Base-by-base conservation (phyloP, 2,113 vertebrate species). In the Bubalus kerabau region DNA sequence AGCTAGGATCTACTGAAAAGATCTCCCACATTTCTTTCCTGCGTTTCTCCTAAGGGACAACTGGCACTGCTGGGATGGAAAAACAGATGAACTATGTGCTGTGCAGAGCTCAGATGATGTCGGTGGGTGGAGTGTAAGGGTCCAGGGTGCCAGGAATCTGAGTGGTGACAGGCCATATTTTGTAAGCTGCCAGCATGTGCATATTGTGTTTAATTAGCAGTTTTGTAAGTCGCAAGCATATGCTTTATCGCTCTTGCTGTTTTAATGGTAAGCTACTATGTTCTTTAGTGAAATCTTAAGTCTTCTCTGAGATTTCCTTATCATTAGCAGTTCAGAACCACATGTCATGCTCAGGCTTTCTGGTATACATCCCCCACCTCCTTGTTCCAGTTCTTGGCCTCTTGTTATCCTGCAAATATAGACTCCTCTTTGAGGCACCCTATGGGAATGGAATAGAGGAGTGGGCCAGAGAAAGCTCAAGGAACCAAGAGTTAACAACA, bases 171-270 rank as follows among this genome's bases (percentile, higher is more conserved):
- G 97, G 98, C 94, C 96, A 98, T 97, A 98, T 98, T 98, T 98
- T 97, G 98, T 98, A 97, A 98, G 97, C 98, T 98, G 98, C 98
- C 98, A 96, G 95, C 98, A 98, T 97, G 94, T 28, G 50, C 98
- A 97, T 98, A 98, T 98, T 98, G 98, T 98, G 98, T 98, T 99
- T 99, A 99, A 99, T 98, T 98, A 98, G 97, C 24, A 80, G 97
- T 98, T 95, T 98, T 96, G 88, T 97, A 98, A 99, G 98, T 96
- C 97, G 90, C 96, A 80, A 98, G 95, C 98, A 99, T 99, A 98
- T 98, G 98, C 96, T 98, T 97, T 98, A 92, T 98, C 96, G 96
- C 97, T 98, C 97, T 98, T 98, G 98, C 98, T 98, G 98, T 98
- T 98, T 95, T 94, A 95, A 97, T 97, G 94, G 97, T 97, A 96